Percentiles rank a stretch among this genome's conserved stretches.
Evolutionary conservation across 2,797 vertebrate species (phyloP).

Genomic region (Halcyon badia): DNA sequence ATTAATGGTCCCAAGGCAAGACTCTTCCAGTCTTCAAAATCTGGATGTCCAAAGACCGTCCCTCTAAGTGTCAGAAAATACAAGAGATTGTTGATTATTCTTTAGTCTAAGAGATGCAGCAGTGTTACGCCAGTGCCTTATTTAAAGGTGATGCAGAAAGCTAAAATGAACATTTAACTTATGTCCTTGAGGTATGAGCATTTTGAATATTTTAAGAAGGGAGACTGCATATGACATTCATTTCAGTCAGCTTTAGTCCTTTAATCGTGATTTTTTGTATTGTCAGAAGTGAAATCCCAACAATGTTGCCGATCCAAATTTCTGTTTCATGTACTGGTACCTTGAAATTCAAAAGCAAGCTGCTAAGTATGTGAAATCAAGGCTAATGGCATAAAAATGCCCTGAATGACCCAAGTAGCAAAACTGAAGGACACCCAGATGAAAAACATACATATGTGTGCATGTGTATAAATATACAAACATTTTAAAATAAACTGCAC

Average conservation of each 20-base stretch:
- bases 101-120: not conserved
- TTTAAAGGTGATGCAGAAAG: slow-evolving; percentile 42
- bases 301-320: not conserved
- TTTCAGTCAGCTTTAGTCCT: not conserved
- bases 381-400: not conserved
- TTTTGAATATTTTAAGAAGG: slow-evolving; percentile 59
- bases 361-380: not conserved
- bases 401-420: not conserved
- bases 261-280: not conserved
- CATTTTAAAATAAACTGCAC: not conserved
- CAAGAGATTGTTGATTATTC: not conserved
- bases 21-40: not conserved
- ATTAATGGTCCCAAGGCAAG: not conserved
- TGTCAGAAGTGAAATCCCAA: not conserved
- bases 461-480: not conserved
- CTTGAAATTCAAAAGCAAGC: not conserved
- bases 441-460: not conserved
- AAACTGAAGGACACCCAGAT: not conserved
- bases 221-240: not conserved
- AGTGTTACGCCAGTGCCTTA: not conserved
- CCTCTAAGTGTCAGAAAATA: not conserved
- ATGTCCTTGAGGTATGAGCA: not conserved
- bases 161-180: slow-evolving; percentile 57
- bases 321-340: not conserved
- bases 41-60: not conserved